A percentile compares a stretch with the other conserved stretches of the same genome.
These are phyloP conservation scores for Triplophysa bombifrons DNA, from an alignment of 2,797 vertebrate species.

Conservation along the genomic window DNA sequence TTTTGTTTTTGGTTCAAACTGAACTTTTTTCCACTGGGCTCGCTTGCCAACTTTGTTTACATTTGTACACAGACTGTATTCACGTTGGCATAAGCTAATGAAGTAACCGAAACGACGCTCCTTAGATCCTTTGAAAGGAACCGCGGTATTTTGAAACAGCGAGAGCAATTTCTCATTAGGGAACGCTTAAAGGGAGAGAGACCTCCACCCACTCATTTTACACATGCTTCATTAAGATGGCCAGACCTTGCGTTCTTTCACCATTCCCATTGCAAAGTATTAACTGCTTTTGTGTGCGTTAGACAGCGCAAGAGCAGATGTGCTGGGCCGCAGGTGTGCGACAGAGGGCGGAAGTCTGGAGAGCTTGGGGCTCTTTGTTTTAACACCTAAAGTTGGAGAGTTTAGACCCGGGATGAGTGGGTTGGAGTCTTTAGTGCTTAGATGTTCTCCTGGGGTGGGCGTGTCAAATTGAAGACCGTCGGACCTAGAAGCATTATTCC, in stretches of 20 bases:
- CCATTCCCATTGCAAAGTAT: slow-evolving; percentile 21
- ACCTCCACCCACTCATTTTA: slow-evolving; percentile 44
- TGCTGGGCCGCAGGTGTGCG: slow-evolving; percentile 56
- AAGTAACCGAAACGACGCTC: neutral
- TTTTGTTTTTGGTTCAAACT: too few relatives aligned
- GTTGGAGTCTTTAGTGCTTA: slow-evolving; percentile 29
- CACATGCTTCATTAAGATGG: slow-evolving; percentile 57
- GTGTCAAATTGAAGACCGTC: slow-evolving; percentile 27
- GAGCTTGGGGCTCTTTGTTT: slow-evolving; percentile 44
- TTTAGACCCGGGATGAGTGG: slow-evolving; percentile 33
- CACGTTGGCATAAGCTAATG: neutral
- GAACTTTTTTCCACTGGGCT: neutral
- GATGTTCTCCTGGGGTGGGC: slow-evolving; percentile 28
- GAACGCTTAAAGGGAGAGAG: slow-evolving; percentile 47
- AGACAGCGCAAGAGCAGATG: slow-evolving; percentile 45
- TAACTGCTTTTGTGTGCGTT: slow-evolving; percentile 42
- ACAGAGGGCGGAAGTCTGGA: slow-evolving; percentile 41
- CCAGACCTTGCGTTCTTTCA: slow-evolving; percentile 49
- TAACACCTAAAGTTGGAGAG: slow-evolving; percentile 49
- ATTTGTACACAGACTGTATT: neutral
- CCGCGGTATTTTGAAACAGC: slow-evolving; percentile 22
- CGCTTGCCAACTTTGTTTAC: neutral
- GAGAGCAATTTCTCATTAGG: slow-evolving; percentile 52
- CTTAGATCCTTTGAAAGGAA: slow-evolving; percentile 32
- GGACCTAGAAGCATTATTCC: neutral